These are phyloP conservation scores for Tiphia femorata DNA, from an alignment of 2,888 invertebrate genomes.

Conservation along the genomic window DNA sequence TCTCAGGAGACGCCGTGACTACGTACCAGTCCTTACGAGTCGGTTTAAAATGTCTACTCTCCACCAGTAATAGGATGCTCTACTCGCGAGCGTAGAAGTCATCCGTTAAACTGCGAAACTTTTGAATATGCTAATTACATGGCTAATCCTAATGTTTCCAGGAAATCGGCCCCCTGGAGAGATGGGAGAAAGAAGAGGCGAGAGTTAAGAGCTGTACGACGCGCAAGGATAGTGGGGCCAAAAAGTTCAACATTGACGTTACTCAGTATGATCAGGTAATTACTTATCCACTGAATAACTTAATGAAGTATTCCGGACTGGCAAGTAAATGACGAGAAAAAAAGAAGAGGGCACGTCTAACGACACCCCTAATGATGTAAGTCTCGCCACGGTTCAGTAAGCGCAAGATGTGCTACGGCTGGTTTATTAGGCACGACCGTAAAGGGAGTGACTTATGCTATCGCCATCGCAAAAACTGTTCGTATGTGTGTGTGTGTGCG, in stretches of 20 bases:
- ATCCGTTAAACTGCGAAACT: slow-evolving; percentile 54
- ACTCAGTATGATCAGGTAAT: slow-evolving; percentile 44
- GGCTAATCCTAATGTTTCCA: slow-evolving; percentile 54
- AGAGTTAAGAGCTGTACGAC: slow-evolving; percentile 8
- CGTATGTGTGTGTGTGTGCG: too few species aligned
- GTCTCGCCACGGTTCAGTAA: background rate
- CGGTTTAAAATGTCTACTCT: slow-evolving; percentile 29
- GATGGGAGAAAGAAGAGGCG: background rate
- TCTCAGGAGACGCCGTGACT: slow-evolving; percentile 20
- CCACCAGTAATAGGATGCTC: slow-evolving; percentile 37
- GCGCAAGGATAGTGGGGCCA: background rate
- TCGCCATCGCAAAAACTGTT: too few species aligned
- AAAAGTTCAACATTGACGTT: slow-evolving; percentile 32
- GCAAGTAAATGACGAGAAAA: slow-evolving; percentile 24
- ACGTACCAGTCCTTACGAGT: slow-evolving; percentile 28
- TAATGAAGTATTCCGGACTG: slow-evolving; percentile 47
- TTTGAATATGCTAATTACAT: slow-evolving; percentile 56
- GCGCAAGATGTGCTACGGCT: too few species aligned
- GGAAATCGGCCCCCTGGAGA: slow-evolving; percentile 37
- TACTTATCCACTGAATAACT: slow-evolving; percentile 39
- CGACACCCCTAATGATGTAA: background rate
- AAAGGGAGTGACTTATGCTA: too few species aligned
- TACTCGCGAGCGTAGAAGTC: slow-evolving; percentile 36
- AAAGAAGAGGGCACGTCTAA: slow-evolving; percentile 8
- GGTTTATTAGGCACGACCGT: too few species aligned